A percentile compares a stretch with the other conserved stretches of the same genome.
Evolutionary conservation across 2,888 invertebrate species (phyloP).

Genomic region (Lasioglossum marginatum): DNA sequence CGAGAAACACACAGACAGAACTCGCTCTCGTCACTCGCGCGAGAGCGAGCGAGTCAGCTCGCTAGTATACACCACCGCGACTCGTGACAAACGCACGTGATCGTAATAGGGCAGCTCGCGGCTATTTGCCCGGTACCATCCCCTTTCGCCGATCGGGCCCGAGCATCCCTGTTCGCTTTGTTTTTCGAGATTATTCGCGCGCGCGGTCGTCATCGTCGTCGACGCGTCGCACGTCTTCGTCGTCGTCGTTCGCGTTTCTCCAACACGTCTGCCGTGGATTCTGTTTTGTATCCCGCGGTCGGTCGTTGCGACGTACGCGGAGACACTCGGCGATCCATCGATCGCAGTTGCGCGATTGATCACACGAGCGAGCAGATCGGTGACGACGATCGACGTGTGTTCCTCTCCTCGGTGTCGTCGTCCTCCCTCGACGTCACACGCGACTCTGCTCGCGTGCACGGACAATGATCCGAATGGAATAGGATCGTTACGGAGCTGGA

Average conservation of each 20-base stretch:
- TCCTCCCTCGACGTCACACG: not conserved
- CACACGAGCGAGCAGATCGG: not conserved
- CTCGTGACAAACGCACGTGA: constrained; percentile 74
- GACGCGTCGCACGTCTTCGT: not conserved
- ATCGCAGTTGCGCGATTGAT: not conserved
- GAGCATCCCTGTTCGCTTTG: constrained; percentile 14
- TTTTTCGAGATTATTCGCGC: not conserved
- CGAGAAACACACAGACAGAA: constrained; percentile 65
- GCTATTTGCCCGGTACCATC: constrained; percentile 57
- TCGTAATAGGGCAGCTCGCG: constrained; percentile 64
- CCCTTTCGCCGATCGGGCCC: constrained; percentile 44
- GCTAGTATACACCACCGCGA: constrained; percentile 68
- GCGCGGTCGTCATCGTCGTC: not conserved
- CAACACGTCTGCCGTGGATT: not conserved
- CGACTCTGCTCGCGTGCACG: constrained; percentile 30
- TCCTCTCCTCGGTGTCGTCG: constrained; percentile 15
- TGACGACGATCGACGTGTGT: not conserved
- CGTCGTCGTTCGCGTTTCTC: not conserved
- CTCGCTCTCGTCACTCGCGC: constrained; percentile 69
- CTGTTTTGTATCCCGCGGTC: constrained; percentile 1
- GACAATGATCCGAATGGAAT: constrained; percentile 47
- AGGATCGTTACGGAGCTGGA: constrained; percentile 40
- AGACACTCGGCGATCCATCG: constrained; percentile 16
- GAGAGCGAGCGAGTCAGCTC: constrained; percentile 72
- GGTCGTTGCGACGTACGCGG: not conserved